Conservation (phyloP, 2,797 vertebrate species). For the Octomys mimax region DNA sequence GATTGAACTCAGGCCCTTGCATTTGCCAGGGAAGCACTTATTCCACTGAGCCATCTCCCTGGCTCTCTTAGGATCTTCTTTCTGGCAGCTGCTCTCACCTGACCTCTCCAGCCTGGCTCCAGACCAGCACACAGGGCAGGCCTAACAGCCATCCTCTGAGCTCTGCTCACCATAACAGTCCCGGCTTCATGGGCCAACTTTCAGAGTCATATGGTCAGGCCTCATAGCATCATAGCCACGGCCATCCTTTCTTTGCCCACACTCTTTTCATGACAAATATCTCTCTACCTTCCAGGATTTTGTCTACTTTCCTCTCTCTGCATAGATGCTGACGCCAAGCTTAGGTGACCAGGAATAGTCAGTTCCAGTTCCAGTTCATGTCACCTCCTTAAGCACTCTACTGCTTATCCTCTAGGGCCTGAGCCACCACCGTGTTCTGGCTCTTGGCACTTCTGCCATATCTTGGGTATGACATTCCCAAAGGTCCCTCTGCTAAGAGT, state of each 20-base stretch:
- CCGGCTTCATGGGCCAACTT: background rate
- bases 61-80: background rate
- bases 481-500: background rate
- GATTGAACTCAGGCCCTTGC: too few relatives aligned
- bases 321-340: background rate
- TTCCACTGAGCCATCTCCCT: too few relatives aligned
- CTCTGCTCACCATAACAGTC: background rate
- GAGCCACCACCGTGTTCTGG: background rate
- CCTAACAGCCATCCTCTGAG: too few relatives aligned
- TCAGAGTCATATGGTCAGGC: background rate
- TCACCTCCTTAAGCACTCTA: background rate
- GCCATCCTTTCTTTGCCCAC: background rate
- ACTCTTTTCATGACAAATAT: too few relatives aligned
- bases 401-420: background rate
- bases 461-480: background rate
- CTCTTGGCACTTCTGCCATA: background rate
- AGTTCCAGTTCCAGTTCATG: background rate
- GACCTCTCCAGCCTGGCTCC: background rate
- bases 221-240: accelerated
- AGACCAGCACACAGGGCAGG: background rate
- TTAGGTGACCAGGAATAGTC: background rate
- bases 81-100: background rate
- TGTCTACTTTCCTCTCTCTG: background rate
- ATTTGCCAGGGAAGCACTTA: too few relatives aligned
- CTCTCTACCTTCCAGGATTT: background rate